Percentiles rank a stretch among this genome's conserved stretches.
Conservation (phyloP, 2,888 invertebrate genomes). For the Macrophya alboannulata region DNA sequence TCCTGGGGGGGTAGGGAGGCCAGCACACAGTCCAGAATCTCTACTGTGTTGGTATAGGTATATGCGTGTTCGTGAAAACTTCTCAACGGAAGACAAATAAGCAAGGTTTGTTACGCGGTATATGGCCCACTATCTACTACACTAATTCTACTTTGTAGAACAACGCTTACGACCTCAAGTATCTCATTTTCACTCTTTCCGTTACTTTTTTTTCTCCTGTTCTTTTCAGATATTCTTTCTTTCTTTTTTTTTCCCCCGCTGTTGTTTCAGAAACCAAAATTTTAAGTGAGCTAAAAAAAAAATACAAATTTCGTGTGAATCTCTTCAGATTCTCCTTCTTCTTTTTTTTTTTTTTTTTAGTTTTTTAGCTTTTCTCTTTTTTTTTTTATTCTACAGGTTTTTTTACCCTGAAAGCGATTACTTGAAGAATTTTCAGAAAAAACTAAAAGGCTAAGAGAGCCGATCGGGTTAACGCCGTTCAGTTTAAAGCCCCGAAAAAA, state of each 20-base stretch:
- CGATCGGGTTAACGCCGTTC: slow-evolving; percentile 15
- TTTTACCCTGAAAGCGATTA: no score
- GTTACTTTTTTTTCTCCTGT: neutral
- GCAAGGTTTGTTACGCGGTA: slow-evolving; percentile 19
- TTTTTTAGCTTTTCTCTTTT: no score
- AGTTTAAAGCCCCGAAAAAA: neutral
- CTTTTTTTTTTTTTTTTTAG: neutral
- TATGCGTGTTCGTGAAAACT: slow-evolving; percentile 20
- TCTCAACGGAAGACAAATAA: slow-evolving; percentile 29
- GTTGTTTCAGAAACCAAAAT: neutral
- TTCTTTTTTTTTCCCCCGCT: neutral
- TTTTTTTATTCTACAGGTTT: no score
- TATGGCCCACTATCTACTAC: slow-evolving; percentile 10
- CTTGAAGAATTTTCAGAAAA: neutral
- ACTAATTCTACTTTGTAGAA: slow-evolving; percentile 20
- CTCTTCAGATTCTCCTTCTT: neutral
- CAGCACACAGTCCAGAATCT: neutral
- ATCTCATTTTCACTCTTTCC: neutral
- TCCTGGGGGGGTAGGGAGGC: neutral
- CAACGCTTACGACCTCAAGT: neutral
- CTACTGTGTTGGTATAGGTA: neutral
- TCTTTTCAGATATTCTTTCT: neutral
- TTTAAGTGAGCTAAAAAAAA: no score
- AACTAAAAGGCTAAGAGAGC: neutral
- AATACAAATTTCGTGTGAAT: neutral